A percentile compares a stretch with the other conserved stretches of the same genome.
These are phyloP conservation scores for Amphiduros pacificus DNA, from an alignment of 2,888 invertebrate species.

Conservation along the genomic window DNA sequence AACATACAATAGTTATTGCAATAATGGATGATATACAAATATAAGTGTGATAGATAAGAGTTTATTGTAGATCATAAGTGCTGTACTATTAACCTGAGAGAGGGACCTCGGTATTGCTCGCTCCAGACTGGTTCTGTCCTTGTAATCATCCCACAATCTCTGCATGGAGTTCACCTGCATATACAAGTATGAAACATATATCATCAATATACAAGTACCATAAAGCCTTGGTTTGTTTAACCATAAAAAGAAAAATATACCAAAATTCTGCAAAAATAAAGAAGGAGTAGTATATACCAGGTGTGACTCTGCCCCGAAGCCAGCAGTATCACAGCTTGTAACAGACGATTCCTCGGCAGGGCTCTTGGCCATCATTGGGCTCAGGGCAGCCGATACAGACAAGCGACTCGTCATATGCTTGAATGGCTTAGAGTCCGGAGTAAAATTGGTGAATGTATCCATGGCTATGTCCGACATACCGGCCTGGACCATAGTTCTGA, in stretches of 20 bases:
- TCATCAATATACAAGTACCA: too few species aligned
- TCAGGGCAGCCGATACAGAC: slow-evolving; percentile 7
- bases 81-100: slow-evolving; percentile 34
- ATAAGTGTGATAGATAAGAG: too few species aligned
- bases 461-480: slow-evolving; percentile 8
- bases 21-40: too few species aligned
- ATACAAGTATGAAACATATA: too few species aligned
- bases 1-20: too few species aligned
- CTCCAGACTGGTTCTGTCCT: slow-evolving; percentile 40
- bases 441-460: slow-evolving; percentile 1
- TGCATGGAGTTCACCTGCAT: slow-evolving; percentile 36
- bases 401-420: slow-evolving; percentile 10
- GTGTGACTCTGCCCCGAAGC: slow-evolving; percentile 7
- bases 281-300: slow-evolving; percentile 6
- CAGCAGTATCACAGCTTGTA: neutral
- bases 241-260: too few species aligned
- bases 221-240: too few species aligned
- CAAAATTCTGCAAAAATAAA: too few species aligned
- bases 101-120: slow-evolving; percentile 46
- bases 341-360: neutral
- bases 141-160: slow-evolving; percentile 53
- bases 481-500: slow-evolving; percentile 8
- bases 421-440: too few species aligned
- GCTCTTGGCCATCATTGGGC: slow-evolving; percentile 7
- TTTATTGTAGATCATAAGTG: neutral